These are phyloP conservation scores for Thomomys bottae DNA, from an alignment of 2,113 vertebrate species.

Conservation along the genomic window DNA sequence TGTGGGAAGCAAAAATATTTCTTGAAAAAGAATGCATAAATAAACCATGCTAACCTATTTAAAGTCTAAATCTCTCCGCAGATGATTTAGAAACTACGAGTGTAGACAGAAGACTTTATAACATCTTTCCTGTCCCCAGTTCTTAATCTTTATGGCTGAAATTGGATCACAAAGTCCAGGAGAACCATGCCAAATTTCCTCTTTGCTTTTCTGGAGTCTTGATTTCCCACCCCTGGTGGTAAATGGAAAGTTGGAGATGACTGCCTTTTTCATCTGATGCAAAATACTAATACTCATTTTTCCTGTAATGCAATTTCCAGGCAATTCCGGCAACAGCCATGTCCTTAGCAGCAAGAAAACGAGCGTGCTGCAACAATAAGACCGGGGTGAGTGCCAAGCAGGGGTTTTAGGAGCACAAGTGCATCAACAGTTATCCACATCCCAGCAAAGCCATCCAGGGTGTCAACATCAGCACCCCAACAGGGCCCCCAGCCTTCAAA, in stretches of 20 bases:
- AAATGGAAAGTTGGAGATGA: background rate
- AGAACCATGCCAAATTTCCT: constrained; percentile 31
- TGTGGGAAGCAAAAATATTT: background rate
- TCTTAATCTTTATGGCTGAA: background rate
- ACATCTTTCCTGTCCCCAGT: background rate
- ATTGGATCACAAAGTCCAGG: background rate
- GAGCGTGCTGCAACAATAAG: constrained; percentile 76
- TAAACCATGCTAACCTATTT: background rate
- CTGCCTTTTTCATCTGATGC: background rate
- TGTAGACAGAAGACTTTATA: background rate
- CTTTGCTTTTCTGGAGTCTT: background rate
- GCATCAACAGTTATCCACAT: fast-evolving
- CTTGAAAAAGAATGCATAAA: background rate
- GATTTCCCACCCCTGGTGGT: constrained; percentile 1
- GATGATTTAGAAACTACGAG: background rate
- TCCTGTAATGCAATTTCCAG: constrained; percentile 58
- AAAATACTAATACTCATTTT: background rate
- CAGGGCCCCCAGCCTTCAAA: background rate
- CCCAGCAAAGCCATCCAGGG: background rate
- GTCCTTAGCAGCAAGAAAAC: constrained; percentile 72
- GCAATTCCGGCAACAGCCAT: constrained; percentile 73
- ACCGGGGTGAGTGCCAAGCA: background rate
- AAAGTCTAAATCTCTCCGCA: constrained; percentile 20
- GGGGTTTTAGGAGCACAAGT: fast-evolving
- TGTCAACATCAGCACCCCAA: fast-evolving